A percentile compares a stretch with the other conserved stretches of the same genome.
Conservation (phyloP, 2,797 vertebrate species). For the Melopsittacus undulatus region DNA sequence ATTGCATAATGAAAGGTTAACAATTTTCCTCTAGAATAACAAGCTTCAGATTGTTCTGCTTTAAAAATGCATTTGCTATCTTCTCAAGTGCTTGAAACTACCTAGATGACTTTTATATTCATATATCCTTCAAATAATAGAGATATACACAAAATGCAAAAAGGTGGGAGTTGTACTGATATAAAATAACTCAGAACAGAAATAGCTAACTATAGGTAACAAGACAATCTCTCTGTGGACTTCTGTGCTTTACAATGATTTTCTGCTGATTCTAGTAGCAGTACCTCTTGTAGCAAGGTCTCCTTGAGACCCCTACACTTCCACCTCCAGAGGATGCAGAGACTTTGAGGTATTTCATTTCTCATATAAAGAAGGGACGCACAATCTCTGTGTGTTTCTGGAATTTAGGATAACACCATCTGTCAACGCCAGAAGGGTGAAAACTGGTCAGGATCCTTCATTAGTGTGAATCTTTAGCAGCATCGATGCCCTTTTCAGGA, state of each 20-base stretch:
- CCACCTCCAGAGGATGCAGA: neutral
- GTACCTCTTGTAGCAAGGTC: neutral
- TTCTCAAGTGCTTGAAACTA: neutral
- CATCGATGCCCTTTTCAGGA: neutral
- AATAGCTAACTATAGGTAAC: neutral
- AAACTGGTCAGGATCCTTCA: neutral
- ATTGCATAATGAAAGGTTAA: conserved; percentile 19
- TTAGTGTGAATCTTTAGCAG: neutral
- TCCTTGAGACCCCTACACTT: neutral
- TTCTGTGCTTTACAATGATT: neutral
- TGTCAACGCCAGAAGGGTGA: neutral
- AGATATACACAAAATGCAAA: neutral
- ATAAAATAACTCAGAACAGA: neutral
- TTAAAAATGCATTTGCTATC: conserved; percentile 31
- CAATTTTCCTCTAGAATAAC: conserved; percentile 27
- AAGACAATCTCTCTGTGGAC: neutral
- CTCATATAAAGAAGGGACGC: neutral
- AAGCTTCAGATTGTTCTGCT: conserved; percentile 10
- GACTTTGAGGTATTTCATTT: neutral
- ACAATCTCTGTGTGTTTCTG: neutral
- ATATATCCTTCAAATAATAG: neutral
- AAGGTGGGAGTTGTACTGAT: neutral
- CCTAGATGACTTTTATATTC: neutral
- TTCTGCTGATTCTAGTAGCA: neutral
- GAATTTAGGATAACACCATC: neutral